A percentile compares a stretch with the other conserved stretches of the same genome.
phyloP scores from a whole-genome alignment of 2,113 vertebrate genomes.

The Gasterosteus aculeatus region DNA sequence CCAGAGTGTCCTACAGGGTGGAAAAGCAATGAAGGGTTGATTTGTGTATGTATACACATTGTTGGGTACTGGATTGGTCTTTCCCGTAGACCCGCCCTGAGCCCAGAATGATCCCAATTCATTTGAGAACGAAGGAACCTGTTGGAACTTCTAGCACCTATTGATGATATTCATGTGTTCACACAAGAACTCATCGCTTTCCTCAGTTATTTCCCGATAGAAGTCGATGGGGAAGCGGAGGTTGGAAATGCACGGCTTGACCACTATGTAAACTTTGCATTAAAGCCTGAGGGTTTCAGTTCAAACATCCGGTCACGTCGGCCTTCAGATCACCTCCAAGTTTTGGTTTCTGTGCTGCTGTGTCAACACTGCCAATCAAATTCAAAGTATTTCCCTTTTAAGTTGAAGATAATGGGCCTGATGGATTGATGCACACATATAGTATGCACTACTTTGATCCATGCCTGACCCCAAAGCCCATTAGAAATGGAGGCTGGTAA shows the following conservation, averaged over 20 bases:
- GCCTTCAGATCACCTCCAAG: background rate
- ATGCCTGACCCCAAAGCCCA: conserved; percentile 10
- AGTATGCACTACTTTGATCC: background rate
- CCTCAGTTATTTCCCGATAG: no score
- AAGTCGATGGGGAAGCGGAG: no score
- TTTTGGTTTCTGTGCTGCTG: background rate
- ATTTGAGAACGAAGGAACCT: background rate
- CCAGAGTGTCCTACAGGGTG: background rate
- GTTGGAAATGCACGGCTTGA: no score
- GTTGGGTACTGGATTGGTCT: no score
- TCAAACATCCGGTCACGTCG: background rate
- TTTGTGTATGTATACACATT: background rate
- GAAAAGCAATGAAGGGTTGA: background rate
- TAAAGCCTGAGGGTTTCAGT: no score
- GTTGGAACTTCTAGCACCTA: background rate
- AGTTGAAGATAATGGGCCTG: background rate
- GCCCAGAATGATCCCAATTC: background rate
- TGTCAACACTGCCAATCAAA: background rate
- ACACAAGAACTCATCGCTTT: no score
- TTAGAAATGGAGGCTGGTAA: conserved; percentile 22
- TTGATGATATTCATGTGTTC: no score
- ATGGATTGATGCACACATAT: background rate
- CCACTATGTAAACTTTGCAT: no score
- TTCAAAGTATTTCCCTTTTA: background rate
- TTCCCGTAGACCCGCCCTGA: no score